These are phyloP conservation scores for Xanthorhoe spadicearia DNA, from an alignment of 2,888 invertebrate genomes.

Conservation along the genomic window DNA sequence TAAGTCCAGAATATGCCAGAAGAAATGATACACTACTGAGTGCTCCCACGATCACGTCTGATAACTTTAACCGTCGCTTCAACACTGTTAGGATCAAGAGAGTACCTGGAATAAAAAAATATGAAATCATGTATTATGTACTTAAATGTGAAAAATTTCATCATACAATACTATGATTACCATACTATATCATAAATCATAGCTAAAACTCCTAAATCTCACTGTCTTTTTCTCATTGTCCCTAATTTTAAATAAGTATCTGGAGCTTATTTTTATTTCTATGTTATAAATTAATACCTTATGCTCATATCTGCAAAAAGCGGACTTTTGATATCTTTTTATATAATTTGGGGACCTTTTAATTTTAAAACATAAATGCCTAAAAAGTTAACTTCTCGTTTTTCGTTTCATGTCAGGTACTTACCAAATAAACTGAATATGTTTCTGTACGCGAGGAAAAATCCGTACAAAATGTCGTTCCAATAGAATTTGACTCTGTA, in stretches of 20 bases:
- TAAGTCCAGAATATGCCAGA: conserved; percentile 67
- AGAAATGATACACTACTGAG: conserved; percentile 72
- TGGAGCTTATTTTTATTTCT: too few species aligned
- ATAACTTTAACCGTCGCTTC: conserved; percentile 65
- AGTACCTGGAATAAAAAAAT: conserved; percentile 65
- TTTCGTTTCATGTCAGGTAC: conserved; percentile 37
- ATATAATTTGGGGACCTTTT: too few species aligned
- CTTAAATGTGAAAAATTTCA: background rate
- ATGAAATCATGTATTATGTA: background rate
- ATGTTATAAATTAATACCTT: too few species aligned
- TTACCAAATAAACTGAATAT: conserved; percentile 75
- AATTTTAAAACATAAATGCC: too few species aligned
- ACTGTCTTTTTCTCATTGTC: too few species aligned
- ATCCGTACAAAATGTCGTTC: conserved; percentile 77
- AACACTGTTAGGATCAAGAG: conserved; percentile 72
- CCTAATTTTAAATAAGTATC: too few species aligned
- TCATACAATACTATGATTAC: too few species aligned
- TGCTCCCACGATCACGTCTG: conserved; percentile 74
- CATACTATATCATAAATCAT: too few species aligned
- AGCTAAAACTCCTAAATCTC: too few species aligned
- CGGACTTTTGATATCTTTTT: too few species aligned
- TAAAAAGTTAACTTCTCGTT: too few species aligned
- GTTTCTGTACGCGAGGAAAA: conserved; percentile 75
- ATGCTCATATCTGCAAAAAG: too few species aligned
- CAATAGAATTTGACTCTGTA: conserved; percentile 77